A percentile compares a stretch with the other conserved stretches of the same genome.
These are phyloP conservation scores for Zonitis immaculata DNA, from an alignment of 2,888 invertebrate species.

Conservation along the genomic window DNA sequence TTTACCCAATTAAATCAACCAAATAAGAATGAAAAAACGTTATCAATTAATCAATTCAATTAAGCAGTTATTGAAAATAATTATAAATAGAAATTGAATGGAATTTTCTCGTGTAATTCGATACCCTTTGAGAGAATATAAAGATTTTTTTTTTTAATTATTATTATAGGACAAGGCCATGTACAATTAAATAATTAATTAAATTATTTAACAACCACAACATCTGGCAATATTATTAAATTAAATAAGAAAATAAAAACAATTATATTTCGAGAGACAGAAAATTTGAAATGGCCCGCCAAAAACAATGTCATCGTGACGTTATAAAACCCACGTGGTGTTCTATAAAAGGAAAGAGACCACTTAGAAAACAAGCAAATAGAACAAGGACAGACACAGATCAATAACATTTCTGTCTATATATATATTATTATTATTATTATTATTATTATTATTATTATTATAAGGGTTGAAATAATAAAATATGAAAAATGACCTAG, in stretches of 20 bases:
- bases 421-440: no score
- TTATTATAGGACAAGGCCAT: neutral
- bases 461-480: no score
- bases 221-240: neutral
- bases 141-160: no score
- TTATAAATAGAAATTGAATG: no score
- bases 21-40: no score
- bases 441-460: no score
- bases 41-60: no score
- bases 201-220: neutral
- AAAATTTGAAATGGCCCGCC: slow-evolving; percentile 3
- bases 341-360: slow-evolving; percentile 20
- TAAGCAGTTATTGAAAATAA: no score
- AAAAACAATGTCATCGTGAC: slow-evolving; percentile 19
- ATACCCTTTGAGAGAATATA: no score
- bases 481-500: no score
- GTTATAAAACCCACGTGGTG: slow-evolving; percentile 32
- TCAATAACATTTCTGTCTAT: slow-evolving; percentile 40
- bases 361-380: slow-evolving; percentile 18
- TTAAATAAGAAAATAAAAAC: neutral
- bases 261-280: neutral
- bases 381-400: slow-evolving; percentile 32
- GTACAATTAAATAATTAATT: neutral
- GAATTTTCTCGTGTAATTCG: no score
- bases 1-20: no score